Evolutionary conservation across 2,797 vertebrate genomes (phyloP).

Genomic region (Schizothorax lantsangensis): DNA sequence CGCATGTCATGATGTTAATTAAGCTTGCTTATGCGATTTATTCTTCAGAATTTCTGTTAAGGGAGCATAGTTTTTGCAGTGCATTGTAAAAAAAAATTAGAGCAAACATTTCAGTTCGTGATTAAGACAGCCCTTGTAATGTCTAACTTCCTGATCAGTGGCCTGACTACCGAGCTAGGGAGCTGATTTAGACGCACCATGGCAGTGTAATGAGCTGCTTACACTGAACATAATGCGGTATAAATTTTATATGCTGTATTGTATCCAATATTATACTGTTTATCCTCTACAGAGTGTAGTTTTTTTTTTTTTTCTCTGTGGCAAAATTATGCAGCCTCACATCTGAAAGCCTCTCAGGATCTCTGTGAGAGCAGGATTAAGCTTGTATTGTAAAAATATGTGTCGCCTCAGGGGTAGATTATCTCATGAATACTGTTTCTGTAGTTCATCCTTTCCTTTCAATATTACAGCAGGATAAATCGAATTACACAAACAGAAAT

Average conservation of each 20-base stretch:
- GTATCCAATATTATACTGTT: not conserved
- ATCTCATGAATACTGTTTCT: conserved; percentile 40
- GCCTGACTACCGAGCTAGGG: too few relatives aligned
- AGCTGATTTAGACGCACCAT: too few relatives aligned
- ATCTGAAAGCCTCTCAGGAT: conserved; percentile 54
- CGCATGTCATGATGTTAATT: too few relatives aligned
- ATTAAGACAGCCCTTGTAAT: too few relatives aligned
- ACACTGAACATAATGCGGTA: not conserved
- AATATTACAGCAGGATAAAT: conserved; percentile 39
- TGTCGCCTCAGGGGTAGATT: conserved; percentile 51
- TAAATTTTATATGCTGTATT: not conserved
- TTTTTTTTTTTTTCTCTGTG: not conserved
- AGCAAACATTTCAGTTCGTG: too few relatives aligned
- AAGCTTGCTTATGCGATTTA: too few relatives aligned
- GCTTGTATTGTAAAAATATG: conserved; percentile 39
- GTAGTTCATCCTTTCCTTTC: conserved; percentile 37
- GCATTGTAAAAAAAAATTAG: too few relatives aligned
- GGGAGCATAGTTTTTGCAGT: too few relatives aligned
- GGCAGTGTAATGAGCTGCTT: not conserved
- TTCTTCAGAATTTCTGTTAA: too few relatives aligned
- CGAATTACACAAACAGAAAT: conserved; percentile 10
- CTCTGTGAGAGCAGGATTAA: conserved; percentile 58
- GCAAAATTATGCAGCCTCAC: conserved; percentile 53
- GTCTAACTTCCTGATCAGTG: too few relatives aligned
- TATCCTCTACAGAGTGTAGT: not conserved